Base-by-base conservation (phyloP, 2,797 vertebrate species). In the Neostethus bicornis region DNA sequence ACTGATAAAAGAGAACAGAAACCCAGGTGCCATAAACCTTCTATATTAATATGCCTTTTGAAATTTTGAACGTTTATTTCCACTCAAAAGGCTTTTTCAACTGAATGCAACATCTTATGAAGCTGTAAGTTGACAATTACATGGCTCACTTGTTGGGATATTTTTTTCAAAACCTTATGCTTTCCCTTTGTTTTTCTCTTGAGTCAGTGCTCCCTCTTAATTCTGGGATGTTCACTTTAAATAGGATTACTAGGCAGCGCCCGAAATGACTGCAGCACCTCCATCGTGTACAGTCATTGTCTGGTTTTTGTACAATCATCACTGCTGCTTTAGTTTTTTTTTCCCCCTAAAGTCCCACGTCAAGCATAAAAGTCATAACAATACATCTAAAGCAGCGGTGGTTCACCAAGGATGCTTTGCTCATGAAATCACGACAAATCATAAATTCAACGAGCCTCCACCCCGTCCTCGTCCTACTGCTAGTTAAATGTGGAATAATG, bases 401-500 rank as follows among this genome's bases (percentile, higher is more conserved):
- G 54, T 67, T 68, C 72, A 17, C 55, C 4, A 25, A 23, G 4
- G 50, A 73, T 47, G 17, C 35, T 51, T 58, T 70, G 66, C 71
- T 64, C 77, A 32, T 54, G 78, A 77, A 85, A 83, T 80, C 76
- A 77, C 72, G 70, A 85, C 83, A 81, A 86, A 87, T 81, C 86
- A 67, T 90, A 87, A 85, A 88, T 86, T 79, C 70, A 61, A 74
- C 78, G 43, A 48, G 61, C 37, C 17, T 11, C 10, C 1, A 23
- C 26, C 28, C 25, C 41, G 1, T 26, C 48, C 46, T 52, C 63
- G 43, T 72, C 61, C 51, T 57, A 58, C 77, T 76, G 80, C 85
- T 87, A 87, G 87, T 92, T 92, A 91, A 90, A 85, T 84, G 86
- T 91, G 86, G 90, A 92, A 93, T 93, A 92, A 93, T 92, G 91